phyloP scores from a whole-genome alignment of 2,797 vertebrate genomes.

The Coranthus polyacanthus region DNA sequence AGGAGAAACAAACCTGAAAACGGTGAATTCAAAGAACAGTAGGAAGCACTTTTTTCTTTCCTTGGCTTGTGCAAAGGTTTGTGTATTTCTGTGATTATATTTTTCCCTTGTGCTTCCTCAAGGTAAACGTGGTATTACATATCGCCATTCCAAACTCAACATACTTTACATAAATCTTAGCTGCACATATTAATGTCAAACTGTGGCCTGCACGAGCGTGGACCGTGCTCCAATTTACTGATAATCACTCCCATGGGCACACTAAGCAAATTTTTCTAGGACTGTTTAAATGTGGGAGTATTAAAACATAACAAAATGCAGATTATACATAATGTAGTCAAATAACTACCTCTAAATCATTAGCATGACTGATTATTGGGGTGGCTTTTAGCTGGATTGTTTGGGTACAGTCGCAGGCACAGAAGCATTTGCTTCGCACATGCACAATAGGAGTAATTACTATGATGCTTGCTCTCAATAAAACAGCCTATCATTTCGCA shows the following conservation, averaged over 20 bases:
- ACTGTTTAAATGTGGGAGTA: constrained; percentile 42
- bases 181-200: constrained; percentile 50
- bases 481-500: constrained; percentile 61
- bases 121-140: constrained; percentile 38
- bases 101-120: not conserved
- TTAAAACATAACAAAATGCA: constrained; percentile 58
- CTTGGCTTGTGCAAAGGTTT: not conserved
- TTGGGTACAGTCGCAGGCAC: constrained; percentile 26
- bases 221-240: constrained; percentile 49
- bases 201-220: constrained; percentile 23
- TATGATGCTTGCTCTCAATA: constrained; percentile 36
- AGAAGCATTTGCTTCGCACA: constrained; percentile 62
- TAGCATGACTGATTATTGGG: constrained; percentile 53
- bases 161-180: constrained; percentile 52
- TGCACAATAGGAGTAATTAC: constrained; percentile 62
- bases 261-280: constrained; percentile 6
- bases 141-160: constrained; percentile 17
- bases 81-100: constrained; percentile 10
- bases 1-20: constrained; percentile 43
- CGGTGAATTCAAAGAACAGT: constrained; percentile 36
- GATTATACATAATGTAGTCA: constrained; percentile 48
- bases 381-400: constrained; percentile 40
- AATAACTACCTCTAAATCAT: constrained; percentile 61
- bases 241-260: constrained; percentile 51
- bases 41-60: constrained; percentile 4